Evolutionary conservation across 2,888 invertebrate genomes (phyloP).

Genomic region (Schizaphis graminum): DNA sequence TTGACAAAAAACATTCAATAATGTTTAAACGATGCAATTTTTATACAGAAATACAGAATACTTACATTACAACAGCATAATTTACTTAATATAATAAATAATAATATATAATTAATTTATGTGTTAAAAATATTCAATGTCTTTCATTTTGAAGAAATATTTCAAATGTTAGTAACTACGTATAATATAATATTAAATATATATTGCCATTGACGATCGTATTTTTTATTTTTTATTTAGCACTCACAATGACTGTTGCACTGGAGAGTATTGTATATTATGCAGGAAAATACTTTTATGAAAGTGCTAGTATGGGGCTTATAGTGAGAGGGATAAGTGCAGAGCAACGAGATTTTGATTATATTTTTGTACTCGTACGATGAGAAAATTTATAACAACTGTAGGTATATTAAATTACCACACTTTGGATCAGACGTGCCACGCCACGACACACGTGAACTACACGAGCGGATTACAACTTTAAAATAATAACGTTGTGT

Average conservation of each 20-base stretch:
- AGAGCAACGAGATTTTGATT: not conserved
- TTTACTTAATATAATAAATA: no score
- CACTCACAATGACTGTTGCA: not conserved
- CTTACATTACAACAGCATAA: no score
- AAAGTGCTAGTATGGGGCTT: not conserved
- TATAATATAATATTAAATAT: not conserved
- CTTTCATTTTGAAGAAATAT: no score
- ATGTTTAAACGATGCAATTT: no score
- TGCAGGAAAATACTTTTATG: not conserved
- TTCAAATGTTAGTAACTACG: no score
- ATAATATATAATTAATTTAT: no score
- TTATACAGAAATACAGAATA: no score
- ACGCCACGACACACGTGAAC: not conserved
- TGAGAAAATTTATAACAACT: slow-evolving; percentile 5
- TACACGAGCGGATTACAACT: not conserved
- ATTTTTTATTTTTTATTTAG: not conserved
- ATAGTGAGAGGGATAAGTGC: not conserved
- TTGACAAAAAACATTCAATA: no score
- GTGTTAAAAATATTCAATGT: no score
- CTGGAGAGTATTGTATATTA: not conserved
- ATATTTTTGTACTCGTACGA: not conserved
- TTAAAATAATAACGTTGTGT: not conserved
- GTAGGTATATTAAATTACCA: not conserved
- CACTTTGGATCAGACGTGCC: not conserved
- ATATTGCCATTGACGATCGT: not conserved